Evolutionary conservation across 2,888 invertebrate species (phyloP).

Genomic region (Drosophila colorata): DNA sequence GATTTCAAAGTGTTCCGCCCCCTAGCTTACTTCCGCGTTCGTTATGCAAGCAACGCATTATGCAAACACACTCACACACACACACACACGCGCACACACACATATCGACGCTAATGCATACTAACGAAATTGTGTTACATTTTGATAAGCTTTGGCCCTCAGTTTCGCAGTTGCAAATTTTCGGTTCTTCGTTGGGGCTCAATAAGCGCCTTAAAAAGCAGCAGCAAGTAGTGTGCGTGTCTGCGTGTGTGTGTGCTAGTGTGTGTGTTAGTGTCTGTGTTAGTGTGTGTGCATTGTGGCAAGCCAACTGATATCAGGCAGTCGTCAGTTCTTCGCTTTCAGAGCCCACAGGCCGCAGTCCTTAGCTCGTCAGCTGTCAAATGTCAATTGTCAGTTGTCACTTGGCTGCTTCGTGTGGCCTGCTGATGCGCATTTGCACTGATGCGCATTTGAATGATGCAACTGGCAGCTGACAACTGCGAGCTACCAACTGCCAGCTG

Average conservation of each 20-base stretch:
- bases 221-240: constrained; percentile 5
- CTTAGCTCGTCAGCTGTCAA: constrained; percentile 48
- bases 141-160: constrained; percentile 49
- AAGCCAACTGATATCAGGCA: constrained; percentile 41
- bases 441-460: constrained; percentile 68
- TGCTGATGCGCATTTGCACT: constrained; percentile 62
- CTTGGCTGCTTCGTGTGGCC: constrained; percentile 57
- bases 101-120: constrained; percentile 29
- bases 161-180: constrained; percentile 37
- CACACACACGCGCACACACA: constrained; percentile 8
- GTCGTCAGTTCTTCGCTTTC: constrained; percentile 6
- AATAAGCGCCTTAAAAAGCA: constrained; percentile 65
- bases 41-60: constrained; percentile 48
- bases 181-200: constrained; percentile 30
- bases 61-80: constrained; percentile 26
- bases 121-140: constrained; percentile 55
- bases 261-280: constrained; percentile 1
- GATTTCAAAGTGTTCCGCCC: not conserved
- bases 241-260: not conserved
- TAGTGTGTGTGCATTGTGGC: constrained; percentile 14
- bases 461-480: constrained; percentile 34
- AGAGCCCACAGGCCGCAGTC: constrained; percentile 6
- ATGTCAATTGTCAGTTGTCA: constrained; percentile 66
- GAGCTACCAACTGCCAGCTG: constrained; percentile 28
- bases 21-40: not conserved